Evolutionary conservation across 2,113 vertebrate species (phyloP).

Genomic region (Lontra canadensis): DNA sequence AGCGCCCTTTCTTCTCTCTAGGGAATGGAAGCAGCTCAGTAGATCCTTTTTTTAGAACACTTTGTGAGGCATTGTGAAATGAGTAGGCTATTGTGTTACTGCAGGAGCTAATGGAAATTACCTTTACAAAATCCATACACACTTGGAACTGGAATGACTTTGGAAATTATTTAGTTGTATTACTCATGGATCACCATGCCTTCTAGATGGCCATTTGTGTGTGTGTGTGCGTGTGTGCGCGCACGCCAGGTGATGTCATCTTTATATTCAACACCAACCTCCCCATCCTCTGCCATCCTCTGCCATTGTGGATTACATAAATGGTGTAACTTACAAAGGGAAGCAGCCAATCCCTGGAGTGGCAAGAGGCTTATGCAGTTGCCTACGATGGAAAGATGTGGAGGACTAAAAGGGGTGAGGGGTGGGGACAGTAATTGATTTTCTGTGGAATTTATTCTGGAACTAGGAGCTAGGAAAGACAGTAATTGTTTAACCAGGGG

Average conservation of each 20-base stretch:
- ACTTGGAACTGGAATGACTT: constrained; percentile 44
- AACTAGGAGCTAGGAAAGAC: neutral
- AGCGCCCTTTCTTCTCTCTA: constrained; percentile 62
- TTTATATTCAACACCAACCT: neutral
- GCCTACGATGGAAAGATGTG: neutral
- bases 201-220: neutral
- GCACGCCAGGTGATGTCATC: neutral
- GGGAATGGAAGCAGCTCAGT: constrained; percentile 71
- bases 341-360: neutral
- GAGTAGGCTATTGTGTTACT: constrained; percentile 73
- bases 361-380: neutral
- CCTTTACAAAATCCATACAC: constrained; percentile 69
- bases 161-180: constrained; percentile 40
- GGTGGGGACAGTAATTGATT: neutral
- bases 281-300: neutral
- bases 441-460: constrained; percentile 11
- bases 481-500: neutral
- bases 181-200: constrained; percentile 20
- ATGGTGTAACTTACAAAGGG: neutral
- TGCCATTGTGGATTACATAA: neutral
- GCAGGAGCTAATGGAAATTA: constrained; percentile 69
- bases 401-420: neutral
- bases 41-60: constrained; percentile 60
- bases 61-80: constrained; percentile 70
- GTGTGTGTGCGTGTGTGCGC: neutral